These are phyloP conservation scores for Apostichopus leukothele DNA, from an alignment of 53 echinoderm and acorn worm genomes.

Conservation along the genomic window DNA sequence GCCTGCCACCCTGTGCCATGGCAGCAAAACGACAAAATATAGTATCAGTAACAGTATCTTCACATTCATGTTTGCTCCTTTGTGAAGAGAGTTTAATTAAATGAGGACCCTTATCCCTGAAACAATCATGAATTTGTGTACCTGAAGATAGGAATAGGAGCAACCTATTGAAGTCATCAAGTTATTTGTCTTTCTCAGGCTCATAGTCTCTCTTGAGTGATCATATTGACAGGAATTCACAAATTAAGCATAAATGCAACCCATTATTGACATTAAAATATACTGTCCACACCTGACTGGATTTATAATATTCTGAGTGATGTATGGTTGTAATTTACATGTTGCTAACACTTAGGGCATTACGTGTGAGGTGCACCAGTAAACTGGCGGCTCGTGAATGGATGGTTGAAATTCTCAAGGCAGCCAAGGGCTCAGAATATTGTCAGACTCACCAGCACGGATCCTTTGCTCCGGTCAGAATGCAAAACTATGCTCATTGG, in stretches of 20 bases:
- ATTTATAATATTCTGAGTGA: too few species aligned
- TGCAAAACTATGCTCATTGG: constrained; percentile 70
- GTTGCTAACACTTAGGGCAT: constrained; percentile 43
- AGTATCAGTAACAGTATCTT: too few species aligned
- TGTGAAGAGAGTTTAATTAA: too few species aligned
- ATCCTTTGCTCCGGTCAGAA: constrained; percentile 83
- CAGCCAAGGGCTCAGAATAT: constrained; percentile 72
- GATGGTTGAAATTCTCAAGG: constrained; percentile 73
- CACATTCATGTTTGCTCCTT: too few species aligned
- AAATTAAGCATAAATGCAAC: background rate
- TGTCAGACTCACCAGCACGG: constrained; percentile 58
- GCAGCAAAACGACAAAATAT: too few species aligned
- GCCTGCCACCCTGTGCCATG: too few species aligned
- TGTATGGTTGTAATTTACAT: background rate
- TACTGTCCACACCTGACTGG: too few species aligned
- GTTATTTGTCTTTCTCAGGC: too few species aligned
- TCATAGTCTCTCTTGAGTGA: background rate
- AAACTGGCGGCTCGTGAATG: constrained; percentile 73
- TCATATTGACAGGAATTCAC: background rate
- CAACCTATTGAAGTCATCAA: too few species aligned
- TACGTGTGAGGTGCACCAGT: constrained; percentile 68
- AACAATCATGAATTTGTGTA: too few species aligned
- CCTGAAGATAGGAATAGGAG: too few species aligned
- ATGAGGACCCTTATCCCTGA: too few species aligned
- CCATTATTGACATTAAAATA: background rate